phyloP scores from a whole-genome alignment of 1,140 invertebrate species.

The Tyrophagus putrescentiae region DNA sequence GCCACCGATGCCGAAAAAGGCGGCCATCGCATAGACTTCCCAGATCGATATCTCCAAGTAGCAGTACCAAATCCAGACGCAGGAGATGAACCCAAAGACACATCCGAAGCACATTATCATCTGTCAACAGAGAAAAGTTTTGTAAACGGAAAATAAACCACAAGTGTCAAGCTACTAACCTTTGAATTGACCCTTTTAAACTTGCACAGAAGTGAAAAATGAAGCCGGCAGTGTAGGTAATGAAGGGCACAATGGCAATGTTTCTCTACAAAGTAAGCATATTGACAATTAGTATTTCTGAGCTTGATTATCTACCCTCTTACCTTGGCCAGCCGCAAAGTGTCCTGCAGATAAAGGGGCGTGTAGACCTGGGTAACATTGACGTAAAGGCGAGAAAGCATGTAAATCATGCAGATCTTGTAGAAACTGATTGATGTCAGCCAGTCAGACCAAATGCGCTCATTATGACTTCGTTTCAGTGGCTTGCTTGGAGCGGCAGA shows the following conservation, averaged over 20 bases:
- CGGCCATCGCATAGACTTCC: constrained; percentile 54
- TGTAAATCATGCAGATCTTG: constrained; percentile 68
- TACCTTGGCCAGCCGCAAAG: constrained; percentile 51
- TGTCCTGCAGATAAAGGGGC: constrained; percentile 72
- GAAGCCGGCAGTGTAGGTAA: constrained; percentile 72
- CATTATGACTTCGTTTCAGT: neutral
- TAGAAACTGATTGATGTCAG: constrained; percentile 46
- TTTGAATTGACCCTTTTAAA: constrained; percentile 48
- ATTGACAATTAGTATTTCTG: constrained; percentile 7
- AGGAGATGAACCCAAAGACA: constrained; percentile 45
- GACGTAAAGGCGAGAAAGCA: constrained; percentile 69
- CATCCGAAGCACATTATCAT: constrained; percentile 52
- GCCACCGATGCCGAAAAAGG: constrained; percentile 61
- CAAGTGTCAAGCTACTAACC: too few relatives aligned
- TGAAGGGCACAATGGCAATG: constrained; percentile 67
- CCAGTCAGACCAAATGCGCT: constrained; percentile 35
- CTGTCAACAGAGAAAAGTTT: constrained; percentile 35
- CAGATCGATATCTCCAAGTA: constrained; percentile 43
- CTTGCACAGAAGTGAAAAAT: constrained; percentile 53
- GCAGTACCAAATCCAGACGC: constrained; percentile 52
- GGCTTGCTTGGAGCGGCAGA: neutral
- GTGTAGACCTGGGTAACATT: constrained; percentile 81
- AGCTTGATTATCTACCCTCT: constrained; percentile 3
- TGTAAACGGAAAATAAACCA: too few relatives aligned
- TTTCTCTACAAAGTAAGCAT: constrained; percentile 39